phyloP scores from a whole-genome alignment of 2,113 vertebrate genomes.

The Oryzias javanicus region DNA sequence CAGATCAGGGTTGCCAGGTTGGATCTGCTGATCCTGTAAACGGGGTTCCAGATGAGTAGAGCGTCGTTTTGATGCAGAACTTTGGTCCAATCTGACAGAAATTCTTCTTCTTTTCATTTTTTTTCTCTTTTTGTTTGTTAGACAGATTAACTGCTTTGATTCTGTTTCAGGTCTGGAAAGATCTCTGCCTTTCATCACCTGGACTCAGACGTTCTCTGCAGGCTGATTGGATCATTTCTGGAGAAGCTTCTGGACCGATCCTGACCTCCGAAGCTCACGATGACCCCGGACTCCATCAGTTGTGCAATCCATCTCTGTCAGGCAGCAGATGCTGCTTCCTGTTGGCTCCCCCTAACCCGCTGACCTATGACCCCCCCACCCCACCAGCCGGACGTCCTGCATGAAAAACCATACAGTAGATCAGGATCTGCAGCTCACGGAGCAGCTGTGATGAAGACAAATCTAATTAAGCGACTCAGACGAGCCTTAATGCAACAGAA shows the following conservation, averaged over 20 bases:
- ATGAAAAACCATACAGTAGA: neutral
- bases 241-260: constrained; percentile 51
- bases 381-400: neutral
- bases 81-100: too few species aligned
- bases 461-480: constrained; percentile 73
- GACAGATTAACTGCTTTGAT: too few species aligned
- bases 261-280: constrained; percentile 48
- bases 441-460: constrained; percentile 73
- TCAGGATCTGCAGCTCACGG: neutral
- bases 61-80: too few species aligned
- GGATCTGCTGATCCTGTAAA: too few species aligned
- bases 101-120: too few species aligned
- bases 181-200: too few species aligned
- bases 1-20: too few species aligned
- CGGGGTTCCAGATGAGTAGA: too few species aligned
- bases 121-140: too few species aligned
- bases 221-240: constrained; percentile 69
- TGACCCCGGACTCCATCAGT: constrained; percentile 54
- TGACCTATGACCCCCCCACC: constrained; percentile 39
- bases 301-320: constrained; percentile 72
- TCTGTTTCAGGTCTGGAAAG: too few species aligned
- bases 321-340: constrained; percentile 76
- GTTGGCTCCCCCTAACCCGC: constrained; percentile 38
- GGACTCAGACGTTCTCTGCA: neutral
- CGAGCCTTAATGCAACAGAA: constrained; percentile 71